Conservation (phyloP, 1,140 invertebrate genomes). For the Drosophila funebris region DNA sequence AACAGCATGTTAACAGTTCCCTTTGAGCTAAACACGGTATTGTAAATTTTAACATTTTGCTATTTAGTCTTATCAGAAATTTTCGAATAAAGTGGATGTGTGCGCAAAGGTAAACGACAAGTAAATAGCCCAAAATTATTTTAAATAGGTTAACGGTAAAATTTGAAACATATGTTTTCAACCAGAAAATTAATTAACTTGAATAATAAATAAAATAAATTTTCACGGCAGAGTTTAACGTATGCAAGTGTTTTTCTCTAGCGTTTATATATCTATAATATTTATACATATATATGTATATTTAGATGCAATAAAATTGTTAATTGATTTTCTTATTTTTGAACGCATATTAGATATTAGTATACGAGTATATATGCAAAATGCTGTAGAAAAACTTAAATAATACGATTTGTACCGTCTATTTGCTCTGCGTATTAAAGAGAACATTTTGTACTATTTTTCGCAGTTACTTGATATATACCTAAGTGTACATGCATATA, state of each 20-base stretch:
- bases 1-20: constrained; percentile 15
- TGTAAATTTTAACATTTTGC: not conserved
- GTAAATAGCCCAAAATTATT: not conserved
- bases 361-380: too few relatives aligned
- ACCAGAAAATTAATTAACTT: not conserved
- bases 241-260: not conserved
- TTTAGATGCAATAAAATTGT: constrained; percentile 1
- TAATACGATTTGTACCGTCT: not conserved
- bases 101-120: not conserved
- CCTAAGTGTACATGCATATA: not conserved
- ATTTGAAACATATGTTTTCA: not conserved
- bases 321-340: not conserved
- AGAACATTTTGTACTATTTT: constrained; percentile 3
- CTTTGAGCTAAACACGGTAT: not conserved
- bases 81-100: constrained; percentile 7
- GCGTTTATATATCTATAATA: not conserved
- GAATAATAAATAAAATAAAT: not conserved
- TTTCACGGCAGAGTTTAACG: not conserved
- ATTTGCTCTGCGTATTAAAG: not conserved
- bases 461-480: constrained; percentile 22
- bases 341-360: not conserved
- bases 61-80: constrained; percentile 23
- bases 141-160: constrained; percentile 12
- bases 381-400: too few relatives aligned
- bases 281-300: not conserved